Evolutionary conservation across 2,888 invertebrate species (phyloP).

Genomic region (Pristionchus arcanus): DNA sequence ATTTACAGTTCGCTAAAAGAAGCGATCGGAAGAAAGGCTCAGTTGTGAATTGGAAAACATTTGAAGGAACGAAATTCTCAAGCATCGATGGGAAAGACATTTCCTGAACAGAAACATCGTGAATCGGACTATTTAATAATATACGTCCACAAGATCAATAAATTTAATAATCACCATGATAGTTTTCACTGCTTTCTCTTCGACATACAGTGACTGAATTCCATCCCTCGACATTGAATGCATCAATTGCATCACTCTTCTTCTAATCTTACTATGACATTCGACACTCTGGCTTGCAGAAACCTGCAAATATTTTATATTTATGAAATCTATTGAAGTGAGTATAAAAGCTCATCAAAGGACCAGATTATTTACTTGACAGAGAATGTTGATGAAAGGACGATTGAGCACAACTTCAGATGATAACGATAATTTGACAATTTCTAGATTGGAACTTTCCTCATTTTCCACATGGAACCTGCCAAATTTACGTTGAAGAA

Average conservation of each 20-base stretch:
- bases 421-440: constrained; percentile 76
- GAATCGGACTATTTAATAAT: neutral
- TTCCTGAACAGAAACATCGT: neutral
- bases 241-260: constrained; percentile 72
- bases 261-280: constrained; percentile 67
- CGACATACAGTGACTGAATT: neutral
- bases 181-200: neutral
- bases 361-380: constrained; percentile 67
- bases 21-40: constrained; percentile 76
- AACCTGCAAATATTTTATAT: neutral
- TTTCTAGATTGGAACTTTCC: constrained; percentile 60
- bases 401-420: constrained; percentile 77
- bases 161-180: neutral
- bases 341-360: neutral
- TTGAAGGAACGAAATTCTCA: constrained; percentile 1
- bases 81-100: constrained; percentile 1
- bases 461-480: neutral
- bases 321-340: neutral
- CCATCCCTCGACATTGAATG: constrained; percentile 67
- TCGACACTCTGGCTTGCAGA: constrained; percentile 11
- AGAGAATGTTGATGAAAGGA: constrained; percentile 79
- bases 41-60: constrained; percentile 23
- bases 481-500: neutral
- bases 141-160: neutral
- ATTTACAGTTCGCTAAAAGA: constrained; percentile 65